Percentiles rank a stretch among this genome's conserved stretches.
Evolutionary conservation across 2,113 vertebrate species (phyloP).

Genomic region (Etheostoma spectabile): DNA sequence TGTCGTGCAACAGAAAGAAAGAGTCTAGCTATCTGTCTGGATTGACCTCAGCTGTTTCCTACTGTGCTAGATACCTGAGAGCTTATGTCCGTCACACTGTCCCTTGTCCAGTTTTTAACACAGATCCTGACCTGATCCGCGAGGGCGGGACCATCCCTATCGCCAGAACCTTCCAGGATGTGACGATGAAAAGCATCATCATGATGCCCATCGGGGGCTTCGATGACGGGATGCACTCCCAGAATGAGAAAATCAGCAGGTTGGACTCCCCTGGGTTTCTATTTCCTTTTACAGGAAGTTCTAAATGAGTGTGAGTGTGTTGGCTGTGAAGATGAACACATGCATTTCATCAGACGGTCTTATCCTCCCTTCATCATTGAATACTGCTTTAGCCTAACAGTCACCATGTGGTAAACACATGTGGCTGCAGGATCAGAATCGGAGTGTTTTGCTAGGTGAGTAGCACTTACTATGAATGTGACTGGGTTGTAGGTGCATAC

Average conservation of each 20-base stretch:
- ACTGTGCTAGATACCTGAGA: neutral
- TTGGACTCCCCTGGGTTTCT: constrained; percentile 33
- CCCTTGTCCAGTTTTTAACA: constrained; percentile 75
- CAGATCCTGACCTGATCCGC: constrained; percentile 85
- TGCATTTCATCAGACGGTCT: neutral
- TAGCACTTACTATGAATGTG: too few species aligned
- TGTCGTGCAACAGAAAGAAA: too few species aligned
- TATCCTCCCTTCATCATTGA: neutral
- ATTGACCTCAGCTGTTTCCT: neutral
- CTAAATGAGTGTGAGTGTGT: neutral
- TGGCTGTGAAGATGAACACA: neutral
- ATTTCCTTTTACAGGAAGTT: neutral
- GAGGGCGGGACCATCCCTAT: constrained; percentile 87
- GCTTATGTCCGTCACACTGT: too few species aligned
- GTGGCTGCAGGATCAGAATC: too few species aligned
- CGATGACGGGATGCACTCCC: constrained; percentile 87
- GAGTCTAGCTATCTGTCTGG: too few species aligned
- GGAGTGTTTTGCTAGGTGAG: too few species aligned
- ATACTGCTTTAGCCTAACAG: neutral
- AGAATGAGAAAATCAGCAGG: constrained; percentile 89
- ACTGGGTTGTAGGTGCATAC: too few species aligned
- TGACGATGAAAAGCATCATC: constrained; percentile 84
- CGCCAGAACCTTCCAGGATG: constrained; percentile 83
- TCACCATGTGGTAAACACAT: neutral
- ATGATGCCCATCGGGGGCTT: constrained; percentile 87